Evolutionary conservation across 2,888 invertebrate species (phyloP), one percentile per base, ranked within the genome.

Genomic region (Ecliptopera silaceata): DNA sequence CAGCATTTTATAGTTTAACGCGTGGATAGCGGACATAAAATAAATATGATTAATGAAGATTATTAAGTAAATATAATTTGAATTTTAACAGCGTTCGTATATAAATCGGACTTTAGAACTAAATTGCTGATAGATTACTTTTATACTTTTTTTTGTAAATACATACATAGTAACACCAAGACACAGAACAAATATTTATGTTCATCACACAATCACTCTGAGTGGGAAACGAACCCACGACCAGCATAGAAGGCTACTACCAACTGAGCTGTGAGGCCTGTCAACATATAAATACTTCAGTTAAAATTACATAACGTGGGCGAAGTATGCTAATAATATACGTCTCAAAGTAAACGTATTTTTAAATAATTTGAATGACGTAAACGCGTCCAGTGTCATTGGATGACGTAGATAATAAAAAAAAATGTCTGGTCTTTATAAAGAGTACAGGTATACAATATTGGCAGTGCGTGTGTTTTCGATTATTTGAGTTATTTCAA

Each of bases 311-410:
- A 29, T 41, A 18, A 41, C 20, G 39, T 49, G 18, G 48, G 36
- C 18, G 34, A 17, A 20, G n/a, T 4, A 18, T 5, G 29, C 48
- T 41, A 41, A 20, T 20, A 49, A 18, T 41, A 31, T 1, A 49
- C 12, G 38, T 39, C 39, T 31, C 10, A 18, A 31, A 49, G 18
- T 48, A 31, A 11, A 31, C 1, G 20, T 49, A 29, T 41, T 39
- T 44, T 26, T 29, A 44, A 46, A 46, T 36, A 36, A 17, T 43
- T 42, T 18, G 38, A 8, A 15, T 47, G 17, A 47, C 47, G 41
- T 41, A n/a, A 5, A 39, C 18, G 18, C 18, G 39, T 39, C 11
- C n/a, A 18, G n/a, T n/a, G n/a, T 13, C 15, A 10, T 34, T n/a
- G 5, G 2, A 3, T 32, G 34, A 34, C 34, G 34, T 34, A 13